phyloP scores from a whole-genome alignment of 2,797 vertebrate genomes.

The Channa striata region DNA sequence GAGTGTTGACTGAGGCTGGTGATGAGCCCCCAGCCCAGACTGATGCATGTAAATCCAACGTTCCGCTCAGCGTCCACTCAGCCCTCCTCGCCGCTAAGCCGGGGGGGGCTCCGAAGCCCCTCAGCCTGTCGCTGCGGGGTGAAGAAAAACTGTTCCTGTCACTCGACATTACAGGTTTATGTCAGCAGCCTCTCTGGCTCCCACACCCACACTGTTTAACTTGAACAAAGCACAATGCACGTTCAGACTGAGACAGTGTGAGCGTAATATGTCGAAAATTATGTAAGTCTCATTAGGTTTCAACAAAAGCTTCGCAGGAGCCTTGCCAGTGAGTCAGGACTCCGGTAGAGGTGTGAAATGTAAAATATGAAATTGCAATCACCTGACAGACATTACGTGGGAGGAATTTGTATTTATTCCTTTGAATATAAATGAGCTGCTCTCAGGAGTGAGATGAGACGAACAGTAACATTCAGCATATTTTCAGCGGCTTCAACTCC shows the following conservation, averaged over 20 bases:
- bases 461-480: conserved; percentile 15
- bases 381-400: conserved; percentile 65
- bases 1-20: conserved; percentile 35
- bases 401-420: conserved; percentile 59
- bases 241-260: conserved; percentile 29
- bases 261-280: conserved; percentile 57
- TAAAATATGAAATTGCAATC: conserved; percentile 51
- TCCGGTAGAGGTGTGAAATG: conserved; percentile 51
- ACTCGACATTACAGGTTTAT: conserved; percentile 31
- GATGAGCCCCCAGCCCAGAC: conserved; percentile 45
- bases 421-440: conserved; percentile 58
- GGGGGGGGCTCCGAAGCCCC: conserved; percentile 30
- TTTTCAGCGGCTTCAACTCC: conserved; percentile 24
- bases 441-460: conserved; percentile 24
- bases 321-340: conserved; percentile 61
- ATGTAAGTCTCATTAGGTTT: conserved; percentile 56
- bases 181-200: conserved; percentile 11
- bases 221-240: conserved; percentile 27
- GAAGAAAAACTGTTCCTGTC: conserved; percentile 35
- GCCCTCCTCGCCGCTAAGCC: conserved; percentile 36
- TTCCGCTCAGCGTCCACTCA: conserved; percentile 48
- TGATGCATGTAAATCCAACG: conserved; percentile 73
- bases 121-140: conserved; percentile 43
- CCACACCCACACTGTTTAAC: conserved; percentile 27
- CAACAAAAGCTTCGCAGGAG: conserved; percentile 47